phyloP scores from a whole-genome alignment of 2,797 vertebrate genomes.

The Discoglossus pictus region DNA sequence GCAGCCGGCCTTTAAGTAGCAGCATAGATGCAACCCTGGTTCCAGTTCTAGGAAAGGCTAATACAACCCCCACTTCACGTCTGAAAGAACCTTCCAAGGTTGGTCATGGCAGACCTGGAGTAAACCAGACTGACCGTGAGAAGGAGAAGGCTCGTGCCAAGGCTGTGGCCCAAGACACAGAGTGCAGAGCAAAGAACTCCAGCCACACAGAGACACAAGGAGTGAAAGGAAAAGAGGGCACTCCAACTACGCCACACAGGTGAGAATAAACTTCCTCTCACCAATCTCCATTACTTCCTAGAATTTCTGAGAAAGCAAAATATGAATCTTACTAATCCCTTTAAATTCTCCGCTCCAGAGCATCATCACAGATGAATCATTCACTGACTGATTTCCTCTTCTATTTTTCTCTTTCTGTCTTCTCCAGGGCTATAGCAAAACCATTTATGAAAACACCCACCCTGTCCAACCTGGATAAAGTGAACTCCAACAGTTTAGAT shows the following conservation, averaged over 20 bases:
- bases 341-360: too few species aligned
- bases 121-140: conserved; percentile 94
- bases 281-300: background rate
- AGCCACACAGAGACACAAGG: conserved; percentile 56
- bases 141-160: conserved; percentile 95
- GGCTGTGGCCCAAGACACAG: conserved; percentile 84
- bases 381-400: too few species aligned
- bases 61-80: conserved; percentile 70
- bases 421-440: conserved; percentile 77
- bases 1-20: conserved; percentile 83
- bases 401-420: background rate
- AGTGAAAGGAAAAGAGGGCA: conserved; percentile 28
- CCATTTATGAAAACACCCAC: conserved; percentile 87
- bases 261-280: conserved; percentile 48
- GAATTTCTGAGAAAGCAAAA: too few species aligned
- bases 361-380: too few species aligned
- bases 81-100: conserved; percentile 86
- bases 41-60: conserved; percentile 72
- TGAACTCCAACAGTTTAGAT: conserved; percentile 87
- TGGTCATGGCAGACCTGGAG: conserved; percentile 74
- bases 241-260: conserved; percentile 37
- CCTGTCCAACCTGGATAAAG: conserved; percentile 86
- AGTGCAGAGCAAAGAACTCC: conserved; percentile 60
- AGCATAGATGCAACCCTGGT: conserved; percentile 83
- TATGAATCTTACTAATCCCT: too few species aligned